These are phyloP conservation scores for Sphaerodactylus townsendi DNA, from an alignment of 2,113 vertebrate genomes.

Conservation along the genomic window DNA sequence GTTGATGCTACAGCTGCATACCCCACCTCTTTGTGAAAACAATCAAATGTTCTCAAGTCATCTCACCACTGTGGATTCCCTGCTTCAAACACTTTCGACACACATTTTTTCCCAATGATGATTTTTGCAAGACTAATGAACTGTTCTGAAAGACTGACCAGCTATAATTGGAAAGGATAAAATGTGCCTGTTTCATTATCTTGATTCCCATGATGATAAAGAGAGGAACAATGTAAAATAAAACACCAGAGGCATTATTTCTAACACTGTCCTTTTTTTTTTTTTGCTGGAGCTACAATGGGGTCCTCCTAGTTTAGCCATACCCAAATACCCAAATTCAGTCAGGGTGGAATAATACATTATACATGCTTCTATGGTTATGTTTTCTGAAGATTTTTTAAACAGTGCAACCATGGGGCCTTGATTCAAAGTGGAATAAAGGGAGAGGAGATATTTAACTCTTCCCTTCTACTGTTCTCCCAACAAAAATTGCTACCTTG, in stretches of 20 bases:
- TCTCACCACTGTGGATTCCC: neutral
- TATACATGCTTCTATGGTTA: no score
- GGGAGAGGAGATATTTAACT: no score
- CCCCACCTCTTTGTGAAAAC: neutral
- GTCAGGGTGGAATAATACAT: no score
- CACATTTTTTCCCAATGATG: constrained; percentile 29
- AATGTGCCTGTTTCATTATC: neutral
- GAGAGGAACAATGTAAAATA: neutral
- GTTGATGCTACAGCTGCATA: constrained; percentile 19
- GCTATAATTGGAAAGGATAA: constrained; percentile 26
- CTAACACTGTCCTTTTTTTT: neutral
- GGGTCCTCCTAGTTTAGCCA: no score
- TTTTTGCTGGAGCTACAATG: neutral
- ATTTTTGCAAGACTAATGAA: constrained; percentile 44
- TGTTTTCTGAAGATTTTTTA: no score
- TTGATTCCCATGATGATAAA: neutral
- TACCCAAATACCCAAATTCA: neutral
- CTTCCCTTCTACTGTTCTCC: no score
- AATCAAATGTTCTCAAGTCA: neutral
- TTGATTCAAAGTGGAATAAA: no score
- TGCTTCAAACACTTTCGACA: constrained; percentile 32
- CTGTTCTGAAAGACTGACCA: constrained; percentile 49
- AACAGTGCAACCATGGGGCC: no score
- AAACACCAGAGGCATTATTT: neutral
- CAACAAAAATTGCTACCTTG: no score